Evolutionary conservation across 2,888 invertebrate species (phyloP), one percentile per base, ranked within the genome.

Genomic region (Tetragonula carbonaria): DNA sequence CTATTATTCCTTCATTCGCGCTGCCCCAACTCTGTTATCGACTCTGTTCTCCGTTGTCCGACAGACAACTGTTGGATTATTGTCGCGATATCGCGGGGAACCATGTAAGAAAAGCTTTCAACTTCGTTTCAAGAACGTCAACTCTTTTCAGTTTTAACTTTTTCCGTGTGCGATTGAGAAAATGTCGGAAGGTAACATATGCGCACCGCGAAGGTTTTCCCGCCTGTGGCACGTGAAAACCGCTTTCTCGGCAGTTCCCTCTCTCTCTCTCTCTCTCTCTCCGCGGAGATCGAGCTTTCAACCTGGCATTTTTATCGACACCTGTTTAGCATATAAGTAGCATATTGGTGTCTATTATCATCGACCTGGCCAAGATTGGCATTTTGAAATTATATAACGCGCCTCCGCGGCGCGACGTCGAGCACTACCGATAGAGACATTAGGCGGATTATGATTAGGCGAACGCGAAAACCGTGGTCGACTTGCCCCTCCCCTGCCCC

Each of bases 351-450:
- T n/a, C 45, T 73, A 71, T 74, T 84, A 82, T 79, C 71, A 85
- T 76, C 78, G 77, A 6, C 33, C 45, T 18, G 73, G 23, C 50
- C 53, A 53, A 28, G 77, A 66, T 63, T 65, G 74, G 80, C 75
- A 78, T 86, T 79, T 84, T 81, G 86, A 85, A 78, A 74, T 82
- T 67, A 63, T 55, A 33, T 68, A 85, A 68, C 78, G 53, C 38
- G 62, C 59, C 28, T 38, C 57, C 50, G 33, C 68, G 28, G 28
- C 53, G 45, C 57, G 59, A 66, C 75, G 66, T 45, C 53, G 59
- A 79, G 68, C 23, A 71, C 65, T 45, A 21, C 8, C n/a, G 71
- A 87, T 86, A 82, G 82, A 87, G 84, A 84, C 84, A 79, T 86
- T 84, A 86, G 68, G 51, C 68, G 57, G 63, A 81, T 84, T 80